phyloP scores from a whole-genome alignment of 1,140 invertebrate species.

The Stegodyphus mimosarum region DNA sequence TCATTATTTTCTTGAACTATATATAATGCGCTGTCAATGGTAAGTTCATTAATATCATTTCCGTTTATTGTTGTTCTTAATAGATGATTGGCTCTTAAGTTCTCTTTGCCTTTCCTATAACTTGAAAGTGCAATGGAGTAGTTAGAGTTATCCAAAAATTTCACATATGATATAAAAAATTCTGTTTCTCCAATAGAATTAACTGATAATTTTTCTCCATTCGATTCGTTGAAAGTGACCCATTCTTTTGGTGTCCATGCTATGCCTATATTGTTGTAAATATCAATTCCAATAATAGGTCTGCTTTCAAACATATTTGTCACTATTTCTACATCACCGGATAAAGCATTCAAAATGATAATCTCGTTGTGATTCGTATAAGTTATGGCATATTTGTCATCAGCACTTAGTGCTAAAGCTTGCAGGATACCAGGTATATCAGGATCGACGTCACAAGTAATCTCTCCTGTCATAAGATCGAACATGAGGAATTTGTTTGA shows the following conservation, averaged over 20 bases:
- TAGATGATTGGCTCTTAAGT: constrained; percentile 32
- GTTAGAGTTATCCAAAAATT: constrained; percentile 9
- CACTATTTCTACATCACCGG: constrained; percentile 54
- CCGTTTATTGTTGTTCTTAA: constrained; percentile 20
- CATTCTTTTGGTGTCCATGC: constrained; percentile 57
- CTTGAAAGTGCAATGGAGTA: constrained; percentile 34
- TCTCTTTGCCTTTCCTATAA: constrained; percentile 36
- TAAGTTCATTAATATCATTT: not conserved
- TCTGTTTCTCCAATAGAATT: constrained; percentile 18
- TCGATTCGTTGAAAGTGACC: constrained; percentile 60
- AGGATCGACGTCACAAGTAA: constrained; percentile 90
- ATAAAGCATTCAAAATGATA: constrained; percentile 53
- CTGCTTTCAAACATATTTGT: constrained; percentile 17
- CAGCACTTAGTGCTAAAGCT: constrained; percentile 90
- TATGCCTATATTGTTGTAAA: constrained; percentile 20
- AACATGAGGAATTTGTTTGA: constrained; percentile 98
- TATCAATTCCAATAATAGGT: constrained; percentile 40
- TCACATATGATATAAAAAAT: constrained; percentile 33
- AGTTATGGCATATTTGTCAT: constrained; percentile 95
- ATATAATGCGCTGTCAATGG: constrained; percentile 29
- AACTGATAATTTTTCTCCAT: constrained; percentile 58
- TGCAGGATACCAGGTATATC: constrained; percentile 94
- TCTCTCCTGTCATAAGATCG: constrained; percentile 93
- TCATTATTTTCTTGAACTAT: not conserved
- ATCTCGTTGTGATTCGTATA: constrained; percentile 89